Base-by-base conservation (phyloP, 2,797 vertebrate species). In the Galagoides demidoff region DNA sequence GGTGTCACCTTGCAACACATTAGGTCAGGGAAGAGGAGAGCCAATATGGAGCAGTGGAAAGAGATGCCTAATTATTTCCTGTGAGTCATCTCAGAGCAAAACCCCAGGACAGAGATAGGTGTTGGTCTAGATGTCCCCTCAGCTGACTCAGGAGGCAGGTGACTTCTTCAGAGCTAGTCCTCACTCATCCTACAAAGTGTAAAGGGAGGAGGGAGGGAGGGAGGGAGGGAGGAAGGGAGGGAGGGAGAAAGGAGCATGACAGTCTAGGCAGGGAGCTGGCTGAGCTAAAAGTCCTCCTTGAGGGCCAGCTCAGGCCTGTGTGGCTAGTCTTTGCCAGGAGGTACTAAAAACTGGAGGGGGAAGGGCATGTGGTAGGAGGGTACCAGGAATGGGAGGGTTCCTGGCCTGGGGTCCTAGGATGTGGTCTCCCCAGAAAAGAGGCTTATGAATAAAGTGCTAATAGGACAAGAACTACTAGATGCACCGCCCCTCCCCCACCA, bases 1-100 rank as follows among this genome's bases (percentile, higher is more conserved):
- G 34, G 16, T 85, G 11, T 61, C 45, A 73, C 25, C 74, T 79
- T 83, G 81, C 25, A 61, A 64, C 1, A 74, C 87, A 86, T 79
- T 59, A 85, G 68, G 83, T 83, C 78, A 92, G 61, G 45, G 70
- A 43, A 92, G 55, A 7, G 3, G 31, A 39, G 37, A 52, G 43
- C 1, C 49, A 37, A 43, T 4, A 37, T 1, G 7, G 64, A 85
- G 34, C 88, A 90, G 31, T 19, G 31, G 39, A 11, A 83, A 68
- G 23, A 87, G 77, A 64, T 64, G 20, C 4, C 77, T 77, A 64
- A 91, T 84, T 86, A 84, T 84, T 70, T 55, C 81, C 61, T 73
- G 5, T 85, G 85, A 93, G 70, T 90, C 96, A 93, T 76, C 27
- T 61, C 57, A 37, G 17, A 94, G 66, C 76, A 89, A 68, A 95